These are phyloP conservation scores for Drepana falcataria DNA, from an alignment of 2,888 invertebrate species.

Conservation along the genomic window DNA sequence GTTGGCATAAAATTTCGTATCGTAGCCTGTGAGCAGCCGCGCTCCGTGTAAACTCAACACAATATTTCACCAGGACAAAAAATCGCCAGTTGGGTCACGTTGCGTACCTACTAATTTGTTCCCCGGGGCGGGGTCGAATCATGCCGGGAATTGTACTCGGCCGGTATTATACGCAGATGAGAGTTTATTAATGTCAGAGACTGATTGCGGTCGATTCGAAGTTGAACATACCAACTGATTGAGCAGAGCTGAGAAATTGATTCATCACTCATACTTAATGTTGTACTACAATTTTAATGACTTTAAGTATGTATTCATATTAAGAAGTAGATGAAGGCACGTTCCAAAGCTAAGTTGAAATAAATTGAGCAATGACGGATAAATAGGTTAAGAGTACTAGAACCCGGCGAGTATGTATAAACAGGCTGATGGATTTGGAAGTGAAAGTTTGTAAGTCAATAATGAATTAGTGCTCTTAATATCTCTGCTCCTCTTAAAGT, in stretches of 20 bases:
- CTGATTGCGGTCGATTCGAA: not conserved
- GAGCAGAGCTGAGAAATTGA: not conserved
- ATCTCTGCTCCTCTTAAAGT: too few relatives aligned
- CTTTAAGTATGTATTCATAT: too few relatives aligned
- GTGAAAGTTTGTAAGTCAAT: too few relatives aligned
- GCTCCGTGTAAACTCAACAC: constrained; percentile 26
- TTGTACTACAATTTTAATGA: too few relatives aligned
- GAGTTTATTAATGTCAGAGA: constrained; percentile 28
- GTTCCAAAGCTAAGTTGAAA: too few relatives aligned
- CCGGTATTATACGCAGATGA: constrained; percentile 31
- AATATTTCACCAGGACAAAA: constrained; percentile 56
- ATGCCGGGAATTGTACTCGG: constrained; percentile 62
- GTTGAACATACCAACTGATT: not conserved
- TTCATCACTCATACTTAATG: not conserved
- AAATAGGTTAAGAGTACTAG: too few relatives aligned
- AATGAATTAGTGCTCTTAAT: too few relatives aligned
- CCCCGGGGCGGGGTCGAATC: constrained; percentile 52
- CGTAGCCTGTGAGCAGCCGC: constrained; percentile 1
- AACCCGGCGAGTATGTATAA: too few relatives aligned
- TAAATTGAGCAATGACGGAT: too few relatives aligned
- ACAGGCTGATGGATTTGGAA: too few relatives aligned
- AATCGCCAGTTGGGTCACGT: constrained; percentile 69
- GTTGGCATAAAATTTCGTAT: not conserved
- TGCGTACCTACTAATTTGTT: constrained; percentile 58
- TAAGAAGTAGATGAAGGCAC: too few relatives aligned